These are phyloP conservation scores for Gastrophysa polygoni DNA, from an alignment of 2,888 invertebrate genomes.

Conservation along the genomic window DNA sequence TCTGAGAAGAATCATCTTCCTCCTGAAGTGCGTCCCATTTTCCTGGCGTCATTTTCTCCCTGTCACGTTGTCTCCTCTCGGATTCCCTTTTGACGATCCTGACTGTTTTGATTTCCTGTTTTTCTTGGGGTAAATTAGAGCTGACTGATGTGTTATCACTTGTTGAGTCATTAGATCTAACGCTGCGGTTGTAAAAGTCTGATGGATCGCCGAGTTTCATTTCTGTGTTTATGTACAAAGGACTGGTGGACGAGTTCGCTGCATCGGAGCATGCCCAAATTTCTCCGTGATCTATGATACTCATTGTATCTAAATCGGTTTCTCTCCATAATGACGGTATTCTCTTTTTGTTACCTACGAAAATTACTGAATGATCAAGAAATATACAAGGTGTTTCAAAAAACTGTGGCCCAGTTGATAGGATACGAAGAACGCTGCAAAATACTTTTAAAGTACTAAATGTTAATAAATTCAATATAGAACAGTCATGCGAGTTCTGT, in stretches of 20 bases:
- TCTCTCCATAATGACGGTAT: constrained; percentile 81
- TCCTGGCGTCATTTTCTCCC: constrained; percentile 67
- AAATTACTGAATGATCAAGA: not conserved
- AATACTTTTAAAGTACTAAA: too few species aligned
- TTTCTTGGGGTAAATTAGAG: constrained; percentile 66
- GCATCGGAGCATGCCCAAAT: constrained; percentile 55
- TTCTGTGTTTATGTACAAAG: constrained; percentile 74
- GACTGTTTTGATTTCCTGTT: constrained; percentile 90
- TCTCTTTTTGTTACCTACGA: constrained; percentile 61
- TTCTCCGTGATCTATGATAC: constrained; percentile 74
- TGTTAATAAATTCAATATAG: too few species aligned
- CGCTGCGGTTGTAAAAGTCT: constrained; percentile 65
- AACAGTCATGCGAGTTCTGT: too few species aligned
- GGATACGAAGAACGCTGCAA: too few species aligned
- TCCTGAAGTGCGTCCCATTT: constrained; percentile 57
- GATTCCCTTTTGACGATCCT: constrained; percentile 92
- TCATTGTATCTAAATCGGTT: constrained; percentile 86
- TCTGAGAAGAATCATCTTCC: constrained; percentile 54
- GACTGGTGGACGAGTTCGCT: constrained; percentile 58
- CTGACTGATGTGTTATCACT: constrained; percentile 49
- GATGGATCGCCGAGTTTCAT: constrained; percentile 45
- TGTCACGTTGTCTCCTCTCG: constrained; percentile 81
- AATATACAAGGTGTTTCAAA: too few species aligned
- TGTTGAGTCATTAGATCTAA: constrained; percentile 59
- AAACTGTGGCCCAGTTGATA: too few species aligned